Evolutionary conservation across 2,113 vertebrate genomes (phyloP).

Genomic region (Pardalotus punctatus): DNA sequence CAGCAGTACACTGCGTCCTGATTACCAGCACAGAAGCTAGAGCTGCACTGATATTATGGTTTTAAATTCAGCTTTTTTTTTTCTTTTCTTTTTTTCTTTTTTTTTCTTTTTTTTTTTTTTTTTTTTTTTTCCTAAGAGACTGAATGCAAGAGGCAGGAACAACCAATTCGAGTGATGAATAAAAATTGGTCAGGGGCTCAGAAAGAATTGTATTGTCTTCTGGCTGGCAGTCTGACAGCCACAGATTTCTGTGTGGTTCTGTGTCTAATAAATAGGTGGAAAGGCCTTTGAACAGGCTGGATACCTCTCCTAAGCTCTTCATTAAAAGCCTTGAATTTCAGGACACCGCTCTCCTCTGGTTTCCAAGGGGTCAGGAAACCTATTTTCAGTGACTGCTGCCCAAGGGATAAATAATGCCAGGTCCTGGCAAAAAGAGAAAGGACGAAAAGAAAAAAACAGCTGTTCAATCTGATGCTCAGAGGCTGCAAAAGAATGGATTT

Average conservation of each 20-base stretch:
- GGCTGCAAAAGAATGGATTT: not conserved
- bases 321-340: constrained; percentile 22
- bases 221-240: constrained; percentile 6
- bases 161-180: not conserved
- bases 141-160: not conserved
- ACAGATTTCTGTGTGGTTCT: not conserved
- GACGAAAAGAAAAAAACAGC: not conserved
- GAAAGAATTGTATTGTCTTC: constrained; percentile 8
- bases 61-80: constrained; percentile 11
- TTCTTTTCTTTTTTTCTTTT: too few relatives aligned
- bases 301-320: not conserved
- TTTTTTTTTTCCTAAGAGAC: not conserved
- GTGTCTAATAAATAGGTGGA: constrained; percentile 23
- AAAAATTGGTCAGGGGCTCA: not conserved
- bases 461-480: not conserved
- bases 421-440: not conserved
- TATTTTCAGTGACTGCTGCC: not conserved
- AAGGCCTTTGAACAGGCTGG: not conserved
- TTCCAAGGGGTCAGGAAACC: not conserved
- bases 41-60: constrained; percentile 41
- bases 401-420: not conserved
- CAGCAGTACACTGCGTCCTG: constrained; percentile 60
- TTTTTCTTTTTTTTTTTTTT: not conserved
- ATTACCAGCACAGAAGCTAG: constrained; percentile 29
- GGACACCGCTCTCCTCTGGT: not conserved